These are phyloP conservation scores for Karalla daura DNA, from an alignment of 2,797 vertebrate species.

Conservation along the genomic window DNA sequence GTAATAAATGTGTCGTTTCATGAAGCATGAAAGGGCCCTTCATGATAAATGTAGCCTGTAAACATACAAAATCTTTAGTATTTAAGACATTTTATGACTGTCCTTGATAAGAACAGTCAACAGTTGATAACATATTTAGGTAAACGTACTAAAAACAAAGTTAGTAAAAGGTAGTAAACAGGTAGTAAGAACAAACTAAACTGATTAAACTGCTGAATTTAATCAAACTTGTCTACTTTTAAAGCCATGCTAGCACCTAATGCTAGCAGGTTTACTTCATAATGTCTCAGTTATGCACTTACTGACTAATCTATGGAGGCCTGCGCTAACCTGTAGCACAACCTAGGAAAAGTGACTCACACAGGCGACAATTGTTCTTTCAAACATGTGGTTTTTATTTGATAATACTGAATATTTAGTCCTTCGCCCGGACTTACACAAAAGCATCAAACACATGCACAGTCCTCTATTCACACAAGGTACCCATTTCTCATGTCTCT, in stretches of 20 bases:
- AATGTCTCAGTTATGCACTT: background rate
- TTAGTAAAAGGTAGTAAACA: too few species aligned
- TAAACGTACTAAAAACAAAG: too few species aligned
- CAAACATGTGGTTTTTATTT: slow-evolving; percentile 82
- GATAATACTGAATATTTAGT: slow-evolving; percentile 95
- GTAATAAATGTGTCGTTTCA: too few species aligned
- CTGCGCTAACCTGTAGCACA: background rate
- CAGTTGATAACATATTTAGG: too few species aligned
- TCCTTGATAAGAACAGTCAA: too few species aligned
- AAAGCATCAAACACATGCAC: slow-evolving; percentile 91
- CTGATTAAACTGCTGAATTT: background rate
- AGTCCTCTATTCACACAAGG: slow-evolving; percentile 83
- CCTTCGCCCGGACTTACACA: slow-evolving; percentile 88
- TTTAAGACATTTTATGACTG: too few species aligned
- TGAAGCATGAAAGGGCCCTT: too few species aligned
- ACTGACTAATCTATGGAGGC: background rate
- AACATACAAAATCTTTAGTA: too few species aligned
- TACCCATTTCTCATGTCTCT: slow-evolving; percentile 54
- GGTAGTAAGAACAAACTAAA: background rate
- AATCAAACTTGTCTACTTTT: background rate
- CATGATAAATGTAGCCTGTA: too few species aligned
- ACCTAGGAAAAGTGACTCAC: slow-evolving; percentile 25
- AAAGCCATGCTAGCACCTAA: background rate
- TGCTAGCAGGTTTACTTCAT: background rate
- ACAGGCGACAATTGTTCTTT: slow-evolving; percentile 53